These are phyloP conservation scores for Clytia hemisphaerica DNA, from an alignment of 30 jellyfish, hydroid and myxozoan genomes.

Conservation along the genomic window DNA sequence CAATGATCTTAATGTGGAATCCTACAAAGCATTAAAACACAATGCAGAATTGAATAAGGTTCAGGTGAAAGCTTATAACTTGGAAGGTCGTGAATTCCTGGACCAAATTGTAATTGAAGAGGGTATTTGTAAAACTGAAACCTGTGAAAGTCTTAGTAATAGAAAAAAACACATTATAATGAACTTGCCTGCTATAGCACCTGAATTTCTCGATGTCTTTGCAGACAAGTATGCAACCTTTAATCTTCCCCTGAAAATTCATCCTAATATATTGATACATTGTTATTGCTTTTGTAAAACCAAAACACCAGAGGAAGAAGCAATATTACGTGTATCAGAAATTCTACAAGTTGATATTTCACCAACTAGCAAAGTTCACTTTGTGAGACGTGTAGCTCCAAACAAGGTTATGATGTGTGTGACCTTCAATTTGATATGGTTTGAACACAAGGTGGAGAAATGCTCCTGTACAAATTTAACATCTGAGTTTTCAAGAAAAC, in stretches of 20 bases:
- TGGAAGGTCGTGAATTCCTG: constrained; percentile 76
- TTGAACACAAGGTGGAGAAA: constrained; percentile 5
- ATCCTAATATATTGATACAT: constrained; percentile 26
- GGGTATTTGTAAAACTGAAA: neutral
- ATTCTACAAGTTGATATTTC: constrained; percentile 30
- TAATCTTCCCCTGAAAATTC: neutral
- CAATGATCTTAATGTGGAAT: constrained; percentile 74
- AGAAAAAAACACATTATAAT: constrained; percentile 51
- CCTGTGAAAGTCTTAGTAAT: neutral
- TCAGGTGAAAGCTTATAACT: constrained; percentile 24
- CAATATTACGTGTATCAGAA: constrained; percentile 32
- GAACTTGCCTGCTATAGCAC: constrained; percentile 93
- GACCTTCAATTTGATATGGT: constrained; percentile 45
- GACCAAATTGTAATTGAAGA: neutral
- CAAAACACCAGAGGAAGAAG: constrained; percentile 58
- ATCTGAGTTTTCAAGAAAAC: neutral
- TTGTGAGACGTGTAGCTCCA: constrained; percentile 95
- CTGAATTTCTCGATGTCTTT: constrained; percentile 70
- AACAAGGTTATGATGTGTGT: constrained; percentile 89
- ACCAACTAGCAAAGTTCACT: constrained; percentile 18
- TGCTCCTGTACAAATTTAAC: too few relatives aligned
- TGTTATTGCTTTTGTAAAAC: constrained; percentile 80
- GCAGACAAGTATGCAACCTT: neutral
- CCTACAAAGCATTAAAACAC: constrained; percentile 52
- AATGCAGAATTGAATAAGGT: constrained; percentile 61